phyloP scores from a whole-genome alignment of 2,113 vertebrate genomes.

The Amblyopsis rosae region DNA sequence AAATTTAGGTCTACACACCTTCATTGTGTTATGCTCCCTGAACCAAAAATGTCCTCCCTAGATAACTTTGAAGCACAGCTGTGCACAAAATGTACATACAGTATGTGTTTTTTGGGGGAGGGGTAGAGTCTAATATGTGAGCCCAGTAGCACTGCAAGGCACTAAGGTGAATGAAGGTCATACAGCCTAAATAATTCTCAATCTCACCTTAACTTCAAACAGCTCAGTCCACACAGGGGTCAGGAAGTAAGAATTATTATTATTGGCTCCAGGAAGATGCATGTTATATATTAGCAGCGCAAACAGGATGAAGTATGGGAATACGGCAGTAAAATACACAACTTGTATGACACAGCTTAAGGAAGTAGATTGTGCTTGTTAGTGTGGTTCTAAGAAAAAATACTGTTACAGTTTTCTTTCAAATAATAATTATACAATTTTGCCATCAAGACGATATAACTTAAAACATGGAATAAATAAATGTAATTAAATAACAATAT shows the following conservation, averaged over 20 bases:
- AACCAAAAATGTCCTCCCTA: too few species aligned
- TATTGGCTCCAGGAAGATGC: slow-evolving; percentile 75
- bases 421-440: too few species aligned
- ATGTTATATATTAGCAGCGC: slow-evolving; percentile 77
- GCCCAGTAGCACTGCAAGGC: too few species aligned
- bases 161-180: neutral
- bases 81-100: too few species aligned
- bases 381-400: neutral
- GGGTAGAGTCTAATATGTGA: too few species aligned
- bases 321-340: slow-evolving; percentile 77
- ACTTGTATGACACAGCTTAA: slow-evolving; percentile 56
- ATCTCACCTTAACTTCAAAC: slow-evolving; percentile 73
- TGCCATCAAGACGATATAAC: too few species aligned
- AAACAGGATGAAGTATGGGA: slow-evolving; percentile 76
- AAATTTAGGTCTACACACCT: too few species aligned
- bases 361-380: neutral
- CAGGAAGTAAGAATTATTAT: slow-evolving; percentile 74
- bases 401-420: neutral
- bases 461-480: too few species aligned
- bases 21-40: too few species aligned
- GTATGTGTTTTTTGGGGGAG: too few species aligned
- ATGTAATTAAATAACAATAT: too few species aligned
- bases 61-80: too few species aligned
- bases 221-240: slow-evolving; percentile 75
- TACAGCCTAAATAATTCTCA: neutral